phyloP scores from a whole-genome alignment of 2,797 vertebrate genomes.

The Trachops cirrhosus region DNA sequence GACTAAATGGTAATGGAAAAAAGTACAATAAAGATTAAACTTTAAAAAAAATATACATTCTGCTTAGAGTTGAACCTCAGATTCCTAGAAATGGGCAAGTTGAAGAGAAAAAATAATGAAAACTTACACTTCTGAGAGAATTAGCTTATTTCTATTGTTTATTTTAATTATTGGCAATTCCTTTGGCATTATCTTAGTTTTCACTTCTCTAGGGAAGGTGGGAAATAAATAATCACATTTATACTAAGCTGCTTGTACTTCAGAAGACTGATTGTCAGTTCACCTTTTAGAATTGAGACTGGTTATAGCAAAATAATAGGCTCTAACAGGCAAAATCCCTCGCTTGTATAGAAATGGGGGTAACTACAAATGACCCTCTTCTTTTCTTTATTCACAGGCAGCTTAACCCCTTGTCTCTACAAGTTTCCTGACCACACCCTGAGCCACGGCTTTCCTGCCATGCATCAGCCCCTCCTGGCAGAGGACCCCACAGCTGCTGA shows the following conservation, averaged over 20 bases:
- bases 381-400: constrained; percentile 81
- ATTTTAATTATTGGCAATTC: background rate
- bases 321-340: background rate
- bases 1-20: too few species aligned
- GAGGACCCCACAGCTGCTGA: constrained; percentile 88
- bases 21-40: too few species aligned
- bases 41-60: background rate
- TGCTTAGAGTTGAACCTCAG: background rate
- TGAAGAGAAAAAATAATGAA: background rate
- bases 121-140: background rate
- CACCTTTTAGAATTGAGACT: background rate
- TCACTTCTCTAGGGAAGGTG: background rate
- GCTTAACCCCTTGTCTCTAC: constrained; percentile 94
- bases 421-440: constrained; percentile 95
- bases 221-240: background rate
- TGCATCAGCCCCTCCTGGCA: constrained; percentile 91
- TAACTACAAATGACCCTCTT: background rate
- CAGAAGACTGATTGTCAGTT: background rate
- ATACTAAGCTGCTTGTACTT: background rate
- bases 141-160: background rate
- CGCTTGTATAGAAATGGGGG: background rate
- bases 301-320: background rate
- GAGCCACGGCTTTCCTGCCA: constrained; percentile 89
- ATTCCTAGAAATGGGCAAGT: background rate
- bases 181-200: background rate